Conservation (phyloP, 2,888 invertebrate genomes). For the Corbicula japonica region DNA sequence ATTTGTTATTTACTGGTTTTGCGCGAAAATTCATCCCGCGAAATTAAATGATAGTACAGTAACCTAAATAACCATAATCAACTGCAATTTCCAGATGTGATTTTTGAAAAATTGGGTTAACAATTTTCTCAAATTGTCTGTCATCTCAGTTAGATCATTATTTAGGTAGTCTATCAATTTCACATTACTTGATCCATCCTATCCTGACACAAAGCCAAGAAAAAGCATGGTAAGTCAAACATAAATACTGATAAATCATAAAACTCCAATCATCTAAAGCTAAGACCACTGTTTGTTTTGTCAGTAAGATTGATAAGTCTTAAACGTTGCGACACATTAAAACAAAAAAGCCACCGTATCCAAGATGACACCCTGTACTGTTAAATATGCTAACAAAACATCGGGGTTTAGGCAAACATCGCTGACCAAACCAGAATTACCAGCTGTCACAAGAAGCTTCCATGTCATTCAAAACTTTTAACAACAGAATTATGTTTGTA, state of each 20-base stretch:
- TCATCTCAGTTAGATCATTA: constrained; percentile 5
- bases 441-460: not conserved
- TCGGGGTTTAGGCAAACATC: constrained; percentile 3
- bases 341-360: constrained; percentile 33
- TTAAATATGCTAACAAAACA: constrained; percentile 22
- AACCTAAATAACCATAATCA: too few species aligned
- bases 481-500: constrained; percentile 1
- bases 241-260: constrained; percentile 51
- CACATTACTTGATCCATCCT: constrained; percentile 29
- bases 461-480: constrained; percentile 19
- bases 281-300: constrained; percentile 32
- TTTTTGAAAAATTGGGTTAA: too few species aligned
- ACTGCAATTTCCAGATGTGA: not conserved
- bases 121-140: not conserved
- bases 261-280: constrained; percentile 13
- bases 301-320: constrained; percentile 23
- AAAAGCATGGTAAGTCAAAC: constrained; percentile 45
- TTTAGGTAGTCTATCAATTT: constrained; percentile 27
- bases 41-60: too few species aligned
- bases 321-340: constrained; percentile 30
- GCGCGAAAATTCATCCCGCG: too few species aligned
- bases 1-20: too few species aligned
- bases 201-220: constrained; percentile 1
- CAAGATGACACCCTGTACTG: constrained; percentile 10
- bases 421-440: not conserved